Percentiles rank a stretch among this genome's conserved stretches.
phyloP scores from a whole-genome alignment of 2,113 vertebrate species.

The Cricetomys ansorgei region DNA sequence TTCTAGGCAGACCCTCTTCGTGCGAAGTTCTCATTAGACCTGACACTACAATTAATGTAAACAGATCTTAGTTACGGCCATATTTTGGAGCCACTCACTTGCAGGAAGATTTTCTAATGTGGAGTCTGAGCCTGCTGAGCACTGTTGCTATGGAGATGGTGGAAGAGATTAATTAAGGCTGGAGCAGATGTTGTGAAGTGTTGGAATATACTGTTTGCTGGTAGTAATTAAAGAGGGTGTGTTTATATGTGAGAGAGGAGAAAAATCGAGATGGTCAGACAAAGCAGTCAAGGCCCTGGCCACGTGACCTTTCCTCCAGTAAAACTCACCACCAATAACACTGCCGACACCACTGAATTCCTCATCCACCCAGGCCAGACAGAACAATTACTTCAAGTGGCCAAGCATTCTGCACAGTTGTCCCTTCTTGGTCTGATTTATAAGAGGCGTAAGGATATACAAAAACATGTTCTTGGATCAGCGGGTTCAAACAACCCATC shows the following conservation, averaged over 20 bases:
- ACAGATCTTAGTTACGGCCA: constrained; percentile 61
- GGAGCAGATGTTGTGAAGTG: constrained; percentile 84
- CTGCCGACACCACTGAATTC: neutral
- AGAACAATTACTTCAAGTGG: constrained; percentile 50
- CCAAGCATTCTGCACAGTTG: neutral
- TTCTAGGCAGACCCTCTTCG: constrained; percentile 20
- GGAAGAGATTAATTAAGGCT: constrained; percentile 85
- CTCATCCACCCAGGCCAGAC: constrained; percentile 32
- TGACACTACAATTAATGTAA: constrained; percentile 59
- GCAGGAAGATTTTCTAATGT: constrained; percentile 74
- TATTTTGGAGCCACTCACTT: constrained; percentile 81
- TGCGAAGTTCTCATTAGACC: constrained; percentile 58
- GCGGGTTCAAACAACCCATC: constrained; percentile 56
- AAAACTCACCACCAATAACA: constrained; percentile 46
- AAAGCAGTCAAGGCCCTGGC: constrained; percentile 34
- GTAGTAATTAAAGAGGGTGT: constrained; percentile 78
- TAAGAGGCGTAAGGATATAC: constrained; percentile 52
- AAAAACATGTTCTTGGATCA: constrained; percentile 53
- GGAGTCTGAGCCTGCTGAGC: constrained; percentile 77
- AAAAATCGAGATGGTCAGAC: constrained; percentile 29
- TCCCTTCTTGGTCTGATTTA: constrained; percentile 60
- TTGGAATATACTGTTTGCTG: constrained; percentile 80
- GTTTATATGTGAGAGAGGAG: neutral
- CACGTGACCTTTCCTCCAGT: constrained; percentile 47
- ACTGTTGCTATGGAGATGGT: constrained; percentile 82